phyloP scores from a whole-genome alignment of 2,113 vertebrate genomes.

The Odontesthes bonariensis region DNA sequence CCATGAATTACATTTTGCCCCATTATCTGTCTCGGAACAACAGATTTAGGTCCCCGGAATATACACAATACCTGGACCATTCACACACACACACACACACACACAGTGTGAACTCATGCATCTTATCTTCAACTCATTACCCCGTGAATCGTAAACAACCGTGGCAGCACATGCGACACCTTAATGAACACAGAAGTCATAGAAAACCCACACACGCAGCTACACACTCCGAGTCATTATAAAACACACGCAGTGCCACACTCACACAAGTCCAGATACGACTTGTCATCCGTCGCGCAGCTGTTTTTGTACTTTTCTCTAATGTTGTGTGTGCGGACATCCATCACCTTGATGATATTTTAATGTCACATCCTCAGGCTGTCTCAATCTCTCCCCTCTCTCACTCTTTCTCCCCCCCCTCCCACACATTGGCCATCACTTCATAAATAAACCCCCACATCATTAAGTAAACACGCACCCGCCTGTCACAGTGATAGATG shows the following conservation, averaged over 20 bases:
- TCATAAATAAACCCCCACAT: slow-evolving; percentile 82
- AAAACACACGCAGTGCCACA: slow-evolving; percentile 34
- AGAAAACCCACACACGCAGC: slow-evolving; percentile 6
- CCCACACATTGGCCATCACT: slow-evolving; percentile 70
- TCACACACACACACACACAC: slow-evolving; percentile 20
- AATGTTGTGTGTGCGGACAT: slow-evolving; percentile 73
- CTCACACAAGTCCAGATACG: slow-evolving; percentile 56
- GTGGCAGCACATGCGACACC: slow-evolving; percentile 50
- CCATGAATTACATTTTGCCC: no score
- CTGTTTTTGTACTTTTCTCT: slow-evolving; percentile 70
- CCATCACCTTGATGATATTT: slow-evolving; percentile 82
- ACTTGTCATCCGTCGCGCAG: slow-evolving; percentile 67
- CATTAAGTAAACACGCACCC: slow-evolving; percentile 79
- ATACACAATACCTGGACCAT: neutral
- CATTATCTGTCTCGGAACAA: neutral
- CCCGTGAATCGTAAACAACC: slow-evolving; percentile 57
- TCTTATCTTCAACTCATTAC: slow-evolving; percentile 70
- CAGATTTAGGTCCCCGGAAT: neutral
- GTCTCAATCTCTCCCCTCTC: slow-evolving; percentile 64
- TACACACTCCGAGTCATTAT: slow-evolving; percentile 55
- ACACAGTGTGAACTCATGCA: slow-evolving; percentile 21
- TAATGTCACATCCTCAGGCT: slow-evolving; percentile 81
- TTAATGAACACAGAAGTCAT: slow-evolving; percentile 64
- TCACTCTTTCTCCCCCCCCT: slow-evolving; percentile 37
- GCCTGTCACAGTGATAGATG: slow-evolving; percentile 78